Evolutionary conservation across 2,888 invertebrate genomes (phyloP).

Genomic region (Parochlus steinenii): DNA sequence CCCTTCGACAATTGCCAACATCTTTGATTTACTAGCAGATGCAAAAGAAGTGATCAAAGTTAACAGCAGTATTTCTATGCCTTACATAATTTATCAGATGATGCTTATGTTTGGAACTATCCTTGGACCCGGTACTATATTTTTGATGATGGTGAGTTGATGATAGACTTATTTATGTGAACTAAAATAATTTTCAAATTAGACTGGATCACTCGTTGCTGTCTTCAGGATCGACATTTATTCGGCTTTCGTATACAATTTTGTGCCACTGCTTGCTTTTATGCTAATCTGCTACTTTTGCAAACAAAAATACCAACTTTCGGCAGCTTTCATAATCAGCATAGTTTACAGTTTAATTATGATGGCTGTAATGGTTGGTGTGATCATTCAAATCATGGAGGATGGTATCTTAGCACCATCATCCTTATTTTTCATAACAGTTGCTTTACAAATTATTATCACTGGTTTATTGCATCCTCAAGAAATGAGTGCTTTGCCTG

Average conservation of each 20-base stretch:
- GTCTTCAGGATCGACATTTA: conserved; percentile 54
- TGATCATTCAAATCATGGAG: conserved; percentile 57
- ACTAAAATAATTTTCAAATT: too few species aligned
- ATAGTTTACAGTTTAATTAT: conserved; percentile 66
- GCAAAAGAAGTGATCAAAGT: conserved; percentile 60
- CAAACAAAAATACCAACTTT: conserved; percentile 45
- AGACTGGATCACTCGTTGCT: conserved; percentile 55
- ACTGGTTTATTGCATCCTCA: conserved; percentile 62
- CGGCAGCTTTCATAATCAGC: conserved; percentile 58
- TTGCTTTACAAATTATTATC: conserved; percentile 48
- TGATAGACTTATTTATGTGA: too few species aligned
- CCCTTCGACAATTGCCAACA: conserved; percentile 91
- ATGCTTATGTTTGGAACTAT: conserved; percentile 55
- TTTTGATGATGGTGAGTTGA: conserved; percentile 53
- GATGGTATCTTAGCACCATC: conserved; percentile 71
- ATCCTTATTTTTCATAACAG: conserved; percentile 64
- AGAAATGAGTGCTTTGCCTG: conserved; percentile 58
- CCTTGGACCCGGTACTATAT: conserved; percentile 56
- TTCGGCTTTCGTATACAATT: conserved; percentile 47
- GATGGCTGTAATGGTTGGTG: conserved; percentile 72
- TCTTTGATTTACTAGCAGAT: conserved; percentile 69
- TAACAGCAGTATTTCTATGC: conserved; percentile 77
- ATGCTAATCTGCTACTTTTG: conserved; percentile 45
- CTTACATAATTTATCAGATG: conserved; percentile 59
- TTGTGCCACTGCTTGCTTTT: conserved; percentile 48